Evolutionary conservation across 2,888 invertebrate species (phyloP).

Genomic region (Sinhomidia bicolor): DNA sequence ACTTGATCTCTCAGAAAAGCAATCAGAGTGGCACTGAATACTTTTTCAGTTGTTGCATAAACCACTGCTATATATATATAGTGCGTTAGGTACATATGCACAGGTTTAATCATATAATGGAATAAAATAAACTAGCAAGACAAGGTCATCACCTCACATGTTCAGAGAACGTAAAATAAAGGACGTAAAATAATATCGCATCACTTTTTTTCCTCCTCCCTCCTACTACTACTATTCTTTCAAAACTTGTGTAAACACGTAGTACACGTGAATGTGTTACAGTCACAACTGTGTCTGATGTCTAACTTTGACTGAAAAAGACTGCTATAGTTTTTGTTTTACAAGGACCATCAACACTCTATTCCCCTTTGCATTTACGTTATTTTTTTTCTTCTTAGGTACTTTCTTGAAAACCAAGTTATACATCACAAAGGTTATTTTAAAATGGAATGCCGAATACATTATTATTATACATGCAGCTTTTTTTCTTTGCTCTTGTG

Average conservation of each 20-base stretch:
- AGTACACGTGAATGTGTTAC: not conserved
- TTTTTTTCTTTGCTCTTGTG: not conserved
- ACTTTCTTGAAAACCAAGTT: too few relatives aligned
- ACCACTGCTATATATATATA: too few relatives aligned
- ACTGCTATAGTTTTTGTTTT: not conserved
- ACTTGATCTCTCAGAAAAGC: conserved; percentile 1
- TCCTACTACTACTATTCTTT: not conserved
- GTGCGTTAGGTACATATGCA: not conserved
- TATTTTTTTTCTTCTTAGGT: too few relatives aligned
- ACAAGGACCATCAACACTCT: not conserved
- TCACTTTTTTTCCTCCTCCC: not conserved
- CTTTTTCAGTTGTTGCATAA: not conserved
- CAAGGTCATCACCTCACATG: conserved; percentile 43
- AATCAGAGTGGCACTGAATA: not conserved
- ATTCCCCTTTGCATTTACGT: not conserved
- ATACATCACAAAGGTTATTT: conserved; percentile 10
- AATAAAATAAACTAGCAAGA: conserved; percentile 49
- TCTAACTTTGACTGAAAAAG: not conserved
- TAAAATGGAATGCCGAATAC: not conserved
- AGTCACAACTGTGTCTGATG: not conserved
- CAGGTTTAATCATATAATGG: conserved; percentile 33
- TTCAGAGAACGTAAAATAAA: not conserved
- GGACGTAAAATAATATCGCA: not conserved
- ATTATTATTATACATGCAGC: not conserved
- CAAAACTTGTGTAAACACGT: not conserved